Evolutionary conservation across 1,140 invertebrate genomes (phyloP).

Genomic region (Tetramorium simillimum): DNA sequence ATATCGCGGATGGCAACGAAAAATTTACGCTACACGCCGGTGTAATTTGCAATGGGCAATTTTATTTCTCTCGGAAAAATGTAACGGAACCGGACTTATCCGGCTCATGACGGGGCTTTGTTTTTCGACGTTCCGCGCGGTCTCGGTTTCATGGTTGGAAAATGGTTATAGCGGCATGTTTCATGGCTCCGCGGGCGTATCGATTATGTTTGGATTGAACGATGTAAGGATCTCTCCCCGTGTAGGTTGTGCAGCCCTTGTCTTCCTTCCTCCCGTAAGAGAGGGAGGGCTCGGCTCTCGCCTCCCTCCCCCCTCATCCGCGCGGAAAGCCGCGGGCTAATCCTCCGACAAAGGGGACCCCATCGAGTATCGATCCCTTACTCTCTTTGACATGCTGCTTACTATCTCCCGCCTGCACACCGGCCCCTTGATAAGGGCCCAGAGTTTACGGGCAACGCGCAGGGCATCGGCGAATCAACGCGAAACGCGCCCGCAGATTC

Average conservation of each 20-base stretch:
- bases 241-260: constrained; percentile 42
- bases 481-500: neutral
- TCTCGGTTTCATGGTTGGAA: neutral
- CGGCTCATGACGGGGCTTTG: neutral
- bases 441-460: constrained; percentile 59
- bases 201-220: constrained; percentile 65
- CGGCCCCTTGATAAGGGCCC: constrained; percentile 64
- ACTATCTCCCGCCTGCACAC: constrained; percentile 71
- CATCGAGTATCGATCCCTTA: constrained; percentile 83
- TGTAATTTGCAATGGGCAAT: neutral
- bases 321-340: constrained; percentile 76
- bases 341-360: constrained; percentile 81
- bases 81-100: constrained; percentile 18
- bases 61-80: constrained; percentile 21
- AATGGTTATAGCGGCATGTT: constrained; percentile 32
- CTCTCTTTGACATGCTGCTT: constrained; percentile 79
- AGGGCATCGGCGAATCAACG: constrained; percentile 19
- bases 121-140: constrained; percentile 9
- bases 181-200: constrained; percentile 44
- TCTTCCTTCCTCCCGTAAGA: constrained; percentile 33
- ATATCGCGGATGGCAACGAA: neutral
- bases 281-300: neutral
- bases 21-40: neutral
- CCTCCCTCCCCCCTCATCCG: neutral
- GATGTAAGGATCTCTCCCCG: constrained; percentile 65